Evolutionary conservation across 35 echinoderm and acorn worm genomes (phyloP), one percentile per base, ranked within the genome.

Genomic region (Stichopus chloronotus): DNA sequence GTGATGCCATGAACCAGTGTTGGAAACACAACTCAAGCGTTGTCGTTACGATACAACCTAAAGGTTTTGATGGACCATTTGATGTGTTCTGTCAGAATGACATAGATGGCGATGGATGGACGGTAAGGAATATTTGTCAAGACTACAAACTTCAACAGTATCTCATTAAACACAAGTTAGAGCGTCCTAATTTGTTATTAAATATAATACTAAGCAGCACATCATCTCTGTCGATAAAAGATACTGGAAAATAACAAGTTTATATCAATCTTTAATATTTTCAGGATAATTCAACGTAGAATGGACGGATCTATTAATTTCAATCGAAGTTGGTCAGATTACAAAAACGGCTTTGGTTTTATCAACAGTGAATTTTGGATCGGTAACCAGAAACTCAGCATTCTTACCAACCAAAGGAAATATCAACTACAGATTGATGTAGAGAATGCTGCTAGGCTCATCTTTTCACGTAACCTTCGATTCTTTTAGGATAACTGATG

Each of bases 281-380:
- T 82, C n/a, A 83, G 80, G 79, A n/a, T 86, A 2, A 85, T 93
- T 74, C 92, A 93, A 57, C 81, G 79, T 12, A 58, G 92, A 10
- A 76, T 6, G 6, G 92, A 93, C 56, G 63, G 63, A 30, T 17
- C 3, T 21, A 43, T 85, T 55, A 9, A 69, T 13, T 93, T 85
- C 24, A 65, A 9, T 9, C 57, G 61, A 55, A 72, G 24, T 76
- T 93, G 79, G 59, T 53, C 63, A 43, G 30, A 93, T 13, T 87
- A 93, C 81, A 93, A 84, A 76, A 12, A 84, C 25, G 92, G 92
- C 5, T 93, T 93, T 69, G 92, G 92, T 17, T 65, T 53, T 63
- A n/a, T 86, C 17, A 85, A 52, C 5, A 74, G 65, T 93, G 92
- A 93, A 93, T 93, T 85, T 72, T 93, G 92, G 92, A 57, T 93